Evolutionary conservation across 2,113 vertebrate species (phyloP).

Genomic region (Thamnophis sirtalis): DNA sequence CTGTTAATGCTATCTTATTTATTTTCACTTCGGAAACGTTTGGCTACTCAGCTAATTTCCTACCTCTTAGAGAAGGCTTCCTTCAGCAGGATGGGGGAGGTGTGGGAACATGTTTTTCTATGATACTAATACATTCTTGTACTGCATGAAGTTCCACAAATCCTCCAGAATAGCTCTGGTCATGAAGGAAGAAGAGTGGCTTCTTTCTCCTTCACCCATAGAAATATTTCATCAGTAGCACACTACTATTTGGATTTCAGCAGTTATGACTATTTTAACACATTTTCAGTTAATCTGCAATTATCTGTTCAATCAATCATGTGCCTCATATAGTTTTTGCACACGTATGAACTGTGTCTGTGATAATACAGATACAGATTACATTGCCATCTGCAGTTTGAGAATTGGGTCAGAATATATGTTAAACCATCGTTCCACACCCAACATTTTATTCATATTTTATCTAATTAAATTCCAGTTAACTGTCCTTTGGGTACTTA

Average conservation of each 20-base stretch:
- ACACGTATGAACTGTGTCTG: not conserved
- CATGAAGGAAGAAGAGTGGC: not conserved
- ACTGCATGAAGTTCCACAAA: too few relatives aligned
- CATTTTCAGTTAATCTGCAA: not conserved
- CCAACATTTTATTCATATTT: slow-evolving; percentile 15
- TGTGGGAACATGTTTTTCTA: not conserved
- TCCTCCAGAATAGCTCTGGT: not conserved
- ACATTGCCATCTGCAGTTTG: not conserved
- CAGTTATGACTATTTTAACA: not conserved
- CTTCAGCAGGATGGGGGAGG: not conserved
- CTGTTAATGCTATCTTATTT: not conserved
- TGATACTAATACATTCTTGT: not conserved
- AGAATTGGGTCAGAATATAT: not conserved
- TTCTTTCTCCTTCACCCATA: not conserved
- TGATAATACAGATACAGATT: not conserved
- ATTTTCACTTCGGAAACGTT: not conserved
- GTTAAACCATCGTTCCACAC: not conserved
- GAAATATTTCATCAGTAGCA: not conserved
- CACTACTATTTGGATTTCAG: not conserved
- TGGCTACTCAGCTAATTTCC: not conserved
- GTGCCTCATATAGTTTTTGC: not conserved
- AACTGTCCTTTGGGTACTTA: slow-evolving; percentile 92
- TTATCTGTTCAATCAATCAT: not conserved
- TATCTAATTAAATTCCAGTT: slow-evolving; percentile 68
- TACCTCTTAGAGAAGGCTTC: not conserved